Conservation (phyloP, 2,888 invertebrate species). For the Athrips mouffetella region DNA sequence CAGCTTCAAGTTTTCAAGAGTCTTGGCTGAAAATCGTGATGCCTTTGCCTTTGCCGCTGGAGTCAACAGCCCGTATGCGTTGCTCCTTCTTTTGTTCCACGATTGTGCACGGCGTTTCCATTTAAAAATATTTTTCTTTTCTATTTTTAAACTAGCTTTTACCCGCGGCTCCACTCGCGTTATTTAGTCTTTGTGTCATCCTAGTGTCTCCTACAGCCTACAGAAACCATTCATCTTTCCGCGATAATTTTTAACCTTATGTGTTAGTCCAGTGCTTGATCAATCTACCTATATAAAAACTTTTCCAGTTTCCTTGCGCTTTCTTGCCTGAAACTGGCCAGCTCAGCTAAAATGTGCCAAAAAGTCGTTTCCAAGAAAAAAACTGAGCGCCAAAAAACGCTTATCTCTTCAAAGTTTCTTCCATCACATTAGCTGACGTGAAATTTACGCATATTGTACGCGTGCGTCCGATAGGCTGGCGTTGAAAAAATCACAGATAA, state of each 20-base stretch:
- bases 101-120: conserved; percentile 35
- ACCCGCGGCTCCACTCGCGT: not conserved
- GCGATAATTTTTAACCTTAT: too few relatives aligned
- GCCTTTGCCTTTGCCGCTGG: conserved; percentile 61
- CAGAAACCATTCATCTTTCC: too few relatives aligned
- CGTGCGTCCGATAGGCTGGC: conserved; percentile 54
- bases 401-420: conserved; percentile 66
- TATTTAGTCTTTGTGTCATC: too few relatives aligned
- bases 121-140: conserved; percentile 15
- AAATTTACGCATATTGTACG: conserved; percentile 71
- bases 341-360: too few relatives aligned
- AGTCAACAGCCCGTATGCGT: conserved; percentile 49
- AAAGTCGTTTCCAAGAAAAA: conserved; percentile 47
- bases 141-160: not conserved
- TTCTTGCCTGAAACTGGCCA: not conserved
- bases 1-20: conserved; percentile 20
- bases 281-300: too few relatives aligned
- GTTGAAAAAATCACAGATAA: conserved; percentile 66
- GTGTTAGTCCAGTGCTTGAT: too few relatives aligned
- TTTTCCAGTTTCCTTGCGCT: not conserved
- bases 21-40: conserved; percentile 22
- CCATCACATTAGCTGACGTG: conserved; percentile 68
- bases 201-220: too few relatives aligned
- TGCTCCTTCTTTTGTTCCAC: conserved; percentile 56
- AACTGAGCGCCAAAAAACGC: conserved; percentile 22